phyloP scores from a whole-genome alignment of 2,113 vertebrate species.

The Monarcha castaneiventris region DNA sequence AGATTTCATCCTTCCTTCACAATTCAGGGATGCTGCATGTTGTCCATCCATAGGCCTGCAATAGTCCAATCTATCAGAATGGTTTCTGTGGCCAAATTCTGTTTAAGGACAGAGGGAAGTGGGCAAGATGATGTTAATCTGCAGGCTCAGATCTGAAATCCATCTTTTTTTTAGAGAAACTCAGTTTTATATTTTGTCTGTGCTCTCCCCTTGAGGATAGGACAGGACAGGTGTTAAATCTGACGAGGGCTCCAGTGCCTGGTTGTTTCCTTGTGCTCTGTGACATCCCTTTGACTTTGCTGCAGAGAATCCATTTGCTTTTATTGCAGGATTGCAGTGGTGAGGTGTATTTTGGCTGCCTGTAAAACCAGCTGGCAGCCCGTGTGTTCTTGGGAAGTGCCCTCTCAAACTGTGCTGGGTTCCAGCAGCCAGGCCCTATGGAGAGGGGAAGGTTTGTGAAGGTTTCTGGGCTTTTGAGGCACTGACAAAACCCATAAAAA shows the following conservation, averaged over 20 bases:
- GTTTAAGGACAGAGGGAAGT: neutral
- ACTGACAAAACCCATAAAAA: neutral
- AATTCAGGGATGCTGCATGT: neutral
- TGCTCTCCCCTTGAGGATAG: neutral
- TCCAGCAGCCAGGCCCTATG: neutral
- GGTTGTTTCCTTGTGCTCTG: neutral
- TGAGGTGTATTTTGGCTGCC: neutral
- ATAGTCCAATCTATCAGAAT: neutral
- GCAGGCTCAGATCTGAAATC: neutral
- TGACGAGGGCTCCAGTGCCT: neutral
- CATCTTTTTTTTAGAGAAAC: neutral
- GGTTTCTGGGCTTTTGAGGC: neutral
- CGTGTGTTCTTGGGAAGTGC: neutral
- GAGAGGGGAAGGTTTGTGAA: neutral
- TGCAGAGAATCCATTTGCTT: neutral
- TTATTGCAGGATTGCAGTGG: neutral
- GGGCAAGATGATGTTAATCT: neutral
- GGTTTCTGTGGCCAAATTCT: neutral
- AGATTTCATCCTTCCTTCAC: neutral
- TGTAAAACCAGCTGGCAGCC: neutral
- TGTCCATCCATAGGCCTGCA: too few relatives aligned
- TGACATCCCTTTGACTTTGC: neutral
- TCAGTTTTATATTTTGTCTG: neutral
- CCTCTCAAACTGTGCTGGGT: neutral
- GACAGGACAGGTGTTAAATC: neutral